Evolutionary conservation across 2,113 vertebrate species (phyloP).

Genomic region (Strix uralensis): DNA sequence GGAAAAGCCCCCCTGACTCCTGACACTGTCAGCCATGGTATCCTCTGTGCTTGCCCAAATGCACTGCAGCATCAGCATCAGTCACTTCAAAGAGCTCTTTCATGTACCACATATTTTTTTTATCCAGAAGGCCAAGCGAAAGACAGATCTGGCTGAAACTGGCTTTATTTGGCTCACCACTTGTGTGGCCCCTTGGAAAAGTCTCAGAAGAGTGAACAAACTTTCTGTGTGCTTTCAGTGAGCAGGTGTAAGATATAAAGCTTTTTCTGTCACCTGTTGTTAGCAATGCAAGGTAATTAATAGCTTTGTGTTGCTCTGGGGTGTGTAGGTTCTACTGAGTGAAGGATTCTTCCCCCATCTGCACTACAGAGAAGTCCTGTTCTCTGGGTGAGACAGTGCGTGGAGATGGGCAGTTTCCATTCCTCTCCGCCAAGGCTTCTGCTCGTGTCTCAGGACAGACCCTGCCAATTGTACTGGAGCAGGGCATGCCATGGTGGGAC

Average conservation of each 20-base stretch:
- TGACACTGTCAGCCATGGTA: background rate
- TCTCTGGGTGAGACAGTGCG: background rate
- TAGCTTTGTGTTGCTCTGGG: background rate
- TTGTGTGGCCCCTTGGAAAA: conserved; percentile 53
- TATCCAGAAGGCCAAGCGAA: conserved; percentile 5
- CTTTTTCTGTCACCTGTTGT: conserved; percentile 13
- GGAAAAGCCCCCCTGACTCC: background rate
- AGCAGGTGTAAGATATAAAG: conserved; percentile 6
- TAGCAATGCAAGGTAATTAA: background rate
- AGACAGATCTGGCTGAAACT: conserved; percentile 30
- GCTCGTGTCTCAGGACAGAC: background rate
- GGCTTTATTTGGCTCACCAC: background rate
- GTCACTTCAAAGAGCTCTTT: conserved; percentile 70
- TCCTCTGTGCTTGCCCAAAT: conserved; percentile 7
- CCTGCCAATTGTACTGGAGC: fast-evolving
- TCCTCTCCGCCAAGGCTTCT: background rate
- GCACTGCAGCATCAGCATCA: conserved; percentile 41
- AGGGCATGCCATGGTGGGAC: fast-evolving
- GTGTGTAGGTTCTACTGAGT: background rate
- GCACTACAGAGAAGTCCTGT: background rate
- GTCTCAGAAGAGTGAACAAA: conserved; percentile 8
- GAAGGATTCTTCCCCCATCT: background rate
- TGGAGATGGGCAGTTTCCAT: background rate
- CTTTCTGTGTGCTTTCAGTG: background rate
- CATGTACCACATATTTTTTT: conserved; percentile 53